Conservation (phyloP, 2,113 vertebrate genomes). For the Eurypyga helias region DNA sequence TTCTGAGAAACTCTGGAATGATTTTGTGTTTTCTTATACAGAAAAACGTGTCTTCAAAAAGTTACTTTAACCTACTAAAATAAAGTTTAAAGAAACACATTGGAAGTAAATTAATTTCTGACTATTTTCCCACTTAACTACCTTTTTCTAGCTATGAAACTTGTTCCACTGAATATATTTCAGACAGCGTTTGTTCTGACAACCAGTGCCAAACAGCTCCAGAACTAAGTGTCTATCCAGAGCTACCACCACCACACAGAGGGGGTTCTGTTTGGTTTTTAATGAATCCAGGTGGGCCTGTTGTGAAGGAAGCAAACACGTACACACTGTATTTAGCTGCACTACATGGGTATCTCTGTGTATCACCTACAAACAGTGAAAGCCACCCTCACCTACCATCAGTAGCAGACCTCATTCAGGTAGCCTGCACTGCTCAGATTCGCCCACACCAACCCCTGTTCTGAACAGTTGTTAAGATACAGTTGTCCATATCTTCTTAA, state of each 20-base stretch:
- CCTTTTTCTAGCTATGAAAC: not conserved
- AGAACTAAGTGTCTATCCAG: not conserved
- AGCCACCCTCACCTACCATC: not conserved
- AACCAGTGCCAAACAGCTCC: not conserved
- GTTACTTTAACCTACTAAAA: not conserved
- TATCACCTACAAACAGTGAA: not conserved
- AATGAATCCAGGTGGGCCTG: not conserved
- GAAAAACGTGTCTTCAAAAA: rapidly evolving
- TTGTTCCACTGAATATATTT: not conserved
- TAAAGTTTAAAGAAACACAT: not conserved
- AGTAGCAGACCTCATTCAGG: not conserved
- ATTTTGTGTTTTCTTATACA: not conserved
- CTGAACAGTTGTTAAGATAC: not conserved
- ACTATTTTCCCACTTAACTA: not conserved
- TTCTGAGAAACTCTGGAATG: not conserved
- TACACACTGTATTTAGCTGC: not conserved
- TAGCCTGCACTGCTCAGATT: not conserved
- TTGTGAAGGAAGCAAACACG: not conserved
- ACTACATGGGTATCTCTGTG: rapidly evolving
- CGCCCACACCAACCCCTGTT: not conserved
- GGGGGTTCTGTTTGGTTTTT: not conserved
- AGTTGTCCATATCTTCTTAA: not conserved
- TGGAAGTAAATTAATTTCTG: not conserved
- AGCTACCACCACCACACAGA: not conserved
- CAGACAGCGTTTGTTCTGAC: not conserved